Base-by-base conservation (phyloP, 2,888 invertebrate species). In the Pheosia gnoma region DNA sequence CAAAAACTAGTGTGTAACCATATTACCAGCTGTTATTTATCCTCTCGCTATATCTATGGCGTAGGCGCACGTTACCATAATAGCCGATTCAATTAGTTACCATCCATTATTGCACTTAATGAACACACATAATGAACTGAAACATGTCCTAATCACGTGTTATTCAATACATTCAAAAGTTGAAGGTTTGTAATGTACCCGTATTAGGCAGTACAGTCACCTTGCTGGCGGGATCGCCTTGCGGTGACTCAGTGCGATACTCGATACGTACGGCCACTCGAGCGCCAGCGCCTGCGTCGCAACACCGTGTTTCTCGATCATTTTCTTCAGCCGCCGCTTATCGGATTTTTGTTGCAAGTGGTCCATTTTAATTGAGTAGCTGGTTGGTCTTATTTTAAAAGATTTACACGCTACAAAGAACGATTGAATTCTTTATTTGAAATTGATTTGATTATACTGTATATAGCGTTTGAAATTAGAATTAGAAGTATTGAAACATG, bases 161-260 rank as follows among this genome's bases (percentile, higher is more conserved):
- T 66, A 75, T 71, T 71, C 57, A 75, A 70, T 70, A 72, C 60
- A 65, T 71, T 66, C 73, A 64, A 71, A 71, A 72, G 72, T 68
- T 71, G 75, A 75, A 74, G 71, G 75, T 68, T 68, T 76, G 77
- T 77, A 75, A 77, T 74, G 63, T 70, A 77, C 55, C 71, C 72
- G 76, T 67, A 75, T 78, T 75, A 63, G 81, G 72, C 76, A 70
- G 81, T 74, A 67, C 77, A 82, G 75, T 87, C 78, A 85, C 88
- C 87, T 88, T 86, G 86, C 75, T 63, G 54, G 57, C 68, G 74
- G 80, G 85, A 87, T 87, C 86, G 80, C 82, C 80, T 87, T 84
- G 84, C 86, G 71, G 74, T 86, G 86, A 86, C 79, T 87, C 85
- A 88, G 68, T 70, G 66, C 58, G 81, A 73, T 70, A 83, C 70